These are phyloP conservation scores for Lycaon pictus DNA, from an alignment of 2,113 vertebrate species.

Conservation along the genomic window DNA sequence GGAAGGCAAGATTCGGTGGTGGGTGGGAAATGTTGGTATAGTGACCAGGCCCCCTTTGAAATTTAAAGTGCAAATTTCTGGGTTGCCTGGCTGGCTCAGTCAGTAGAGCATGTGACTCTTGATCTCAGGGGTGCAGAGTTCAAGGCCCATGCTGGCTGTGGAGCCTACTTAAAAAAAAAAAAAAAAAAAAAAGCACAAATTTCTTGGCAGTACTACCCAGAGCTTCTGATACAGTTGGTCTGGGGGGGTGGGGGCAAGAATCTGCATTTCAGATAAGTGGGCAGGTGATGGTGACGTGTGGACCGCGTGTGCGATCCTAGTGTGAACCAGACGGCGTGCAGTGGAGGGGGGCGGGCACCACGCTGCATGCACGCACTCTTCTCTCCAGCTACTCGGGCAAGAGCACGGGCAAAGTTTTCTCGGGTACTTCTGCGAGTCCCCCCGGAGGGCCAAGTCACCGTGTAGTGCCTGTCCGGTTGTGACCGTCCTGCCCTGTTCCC, in stretches of 20 bases:
- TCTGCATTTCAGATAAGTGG: background rate
- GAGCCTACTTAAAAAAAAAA: background rate
- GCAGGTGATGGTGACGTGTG: background rate
- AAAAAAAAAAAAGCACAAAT: background rate
- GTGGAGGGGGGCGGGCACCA: background rate
- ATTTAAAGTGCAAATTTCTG: background rate
- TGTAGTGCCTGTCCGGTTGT: background rate
- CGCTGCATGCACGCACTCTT: rapidly evolving
- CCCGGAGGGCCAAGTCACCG: background rate
- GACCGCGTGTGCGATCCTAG: background rate
- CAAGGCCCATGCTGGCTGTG: background rate
- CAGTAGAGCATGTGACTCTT: background rate
- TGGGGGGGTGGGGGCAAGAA: background rate
- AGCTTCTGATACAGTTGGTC: background rate
- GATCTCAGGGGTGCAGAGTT: background rate
- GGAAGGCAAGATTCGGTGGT: background rate
- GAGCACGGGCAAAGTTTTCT: background rate
- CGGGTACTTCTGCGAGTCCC: background rate
- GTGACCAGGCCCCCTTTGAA: background rate
- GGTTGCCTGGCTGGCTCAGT: background rate
- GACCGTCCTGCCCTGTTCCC: background rate
- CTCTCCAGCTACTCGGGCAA: background rate
- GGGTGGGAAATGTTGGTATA: background rate
- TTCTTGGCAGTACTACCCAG: background rate
- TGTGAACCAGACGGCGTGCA: rapidly evolving